Conservation (phyloP, 2,113 vertebrate genomes). For the Galeopterus variegatus region DNA sequence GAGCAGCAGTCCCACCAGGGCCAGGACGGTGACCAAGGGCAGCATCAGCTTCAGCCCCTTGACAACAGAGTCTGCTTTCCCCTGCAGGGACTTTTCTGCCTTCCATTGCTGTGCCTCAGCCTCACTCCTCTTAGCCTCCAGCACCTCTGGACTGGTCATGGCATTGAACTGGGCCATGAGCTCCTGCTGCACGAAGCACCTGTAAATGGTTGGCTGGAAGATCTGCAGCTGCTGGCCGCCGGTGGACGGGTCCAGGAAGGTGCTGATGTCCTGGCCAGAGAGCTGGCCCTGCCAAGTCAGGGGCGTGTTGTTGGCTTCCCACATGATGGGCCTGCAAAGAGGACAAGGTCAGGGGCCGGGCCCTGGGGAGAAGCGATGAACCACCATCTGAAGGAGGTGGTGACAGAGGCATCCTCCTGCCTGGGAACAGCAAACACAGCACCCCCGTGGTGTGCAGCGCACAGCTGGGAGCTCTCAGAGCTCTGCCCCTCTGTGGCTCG, state of each 20-base stretch:
- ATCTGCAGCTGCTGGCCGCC: slow-evolving; percentile 77
- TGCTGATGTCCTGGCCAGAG: background rate
- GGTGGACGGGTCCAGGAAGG: slow-evolving; percentile 3
- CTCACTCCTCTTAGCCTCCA: fast-evolving
- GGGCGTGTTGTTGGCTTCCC: slow-evolving; percentile 12
- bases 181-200: slow-evolving; percentile 76
- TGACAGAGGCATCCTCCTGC: background rate
- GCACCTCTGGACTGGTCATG: fast-evolving
- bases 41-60: slow-evolving; percentile 60
- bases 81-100: fast-evolving
- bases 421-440: background rate
- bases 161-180: slow-evolving; percentile 77
- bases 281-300: slow-evolving; percentile 77
- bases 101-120: background rate
- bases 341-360: background rate
- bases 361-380: background rate
- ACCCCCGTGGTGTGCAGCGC: fast-evolving
- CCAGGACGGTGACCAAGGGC: background rate
- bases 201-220: slow-evolving; percentile 66
- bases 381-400: fast-evolving
- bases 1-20: background rate
- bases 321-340: slow-evolving; percentile 78
- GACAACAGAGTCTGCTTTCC: background rate
- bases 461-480: fast-evolving
- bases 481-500: fast-evolving